Evolutionary conservation across 2,888 invertebrate species (phyloP), one percentile per base, ranked within the genome.

Genomic region (Cacoxenus indagator): DNA sequence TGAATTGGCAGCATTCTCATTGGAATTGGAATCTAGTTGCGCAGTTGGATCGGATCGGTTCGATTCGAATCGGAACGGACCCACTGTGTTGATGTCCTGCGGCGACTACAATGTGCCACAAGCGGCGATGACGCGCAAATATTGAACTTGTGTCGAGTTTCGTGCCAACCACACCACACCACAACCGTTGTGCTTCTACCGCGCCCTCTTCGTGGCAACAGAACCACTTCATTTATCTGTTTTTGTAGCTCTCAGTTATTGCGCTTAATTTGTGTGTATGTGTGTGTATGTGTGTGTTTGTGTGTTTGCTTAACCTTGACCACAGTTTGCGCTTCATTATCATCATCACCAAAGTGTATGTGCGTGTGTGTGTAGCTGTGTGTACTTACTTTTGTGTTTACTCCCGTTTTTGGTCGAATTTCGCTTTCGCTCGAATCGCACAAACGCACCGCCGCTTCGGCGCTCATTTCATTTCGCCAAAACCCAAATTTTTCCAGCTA

Each of bases 291-390:
- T 57, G 57, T 24, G 17, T 43, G 24, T 67, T 55, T 51, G 64
- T 51, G 19, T 76, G 74, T 76, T 78, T 77, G 76, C 64, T 72
- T 75, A 77, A 78, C 81, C 81, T 81, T 81, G 81, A 81, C 78
- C 79, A 19, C 51, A 22, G 14, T 14, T 31, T 31, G 31, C 8
- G 5, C 37, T 11, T 37, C 37, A 37, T 22, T 22, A 22, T 37
- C 2, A 2, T 37, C 37, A 37, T 17, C 51, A 51, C 8, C 51
- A 17, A 9, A 6, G 31, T 31, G 31, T 31, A 31, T 31, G 31
- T 31, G 5, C 14, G 37, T 37, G 54, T 51, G 48, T 19, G 19
- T 22, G 19, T 48, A 4, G 17, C 9, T 22, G 9, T 5, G 17
- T 22, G 54, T 59, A 31, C 4, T 37, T 27, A 2, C 19, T 59